phyloP scores from a whole-genome alignment of 2,888 invertebrate species.

The Brassicogethes aeneus region DNA sequence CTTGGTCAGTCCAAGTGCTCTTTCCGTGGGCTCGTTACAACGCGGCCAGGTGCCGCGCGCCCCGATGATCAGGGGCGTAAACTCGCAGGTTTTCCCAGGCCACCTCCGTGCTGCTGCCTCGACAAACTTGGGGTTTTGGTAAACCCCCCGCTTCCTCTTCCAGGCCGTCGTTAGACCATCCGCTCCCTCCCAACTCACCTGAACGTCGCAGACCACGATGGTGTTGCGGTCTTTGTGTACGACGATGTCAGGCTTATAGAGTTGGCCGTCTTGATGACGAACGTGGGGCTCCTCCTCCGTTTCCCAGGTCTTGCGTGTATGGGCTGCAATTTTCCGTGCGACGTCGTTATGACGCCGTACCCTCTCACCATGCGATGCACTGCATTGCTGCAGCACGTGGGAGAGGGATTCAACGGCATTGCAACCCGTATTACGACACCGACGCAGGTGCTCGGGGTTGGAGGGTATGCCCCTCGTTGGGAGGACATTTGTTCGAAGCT shows the following conservation, averaged over 20 bases:
- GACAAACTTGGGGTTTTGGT: conserved; percentile 11
- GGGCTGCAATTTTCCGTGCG: conserved; percentile 11
- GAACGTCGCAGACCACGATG: conserved; percentile 12
- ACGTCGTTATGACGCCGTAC: conserved; percentile 17
- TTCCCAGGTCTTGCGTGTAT: conserved; percentile 3
- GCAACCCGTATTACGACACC: conserved; percentile 20
- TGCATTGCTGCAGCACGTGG: conserved; percentile 22
- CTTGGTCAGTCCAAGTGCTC: neutral
- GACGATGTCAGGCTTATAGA: conserved; percentile 18
- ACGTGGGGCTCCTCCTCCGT: conserved; percentile 19
- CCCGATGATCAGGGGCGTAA: conserved; percentile 12
- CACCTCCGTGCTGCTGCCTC: conserved; percentile 10
- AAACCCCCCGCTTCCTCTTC: conserved; percentile 10
- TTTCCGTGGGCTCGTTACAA: conserved; percentile 3
- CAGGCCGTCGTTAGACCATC: conserved; percentile 9
- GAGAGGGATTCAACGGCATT: conserved; percentile 15
- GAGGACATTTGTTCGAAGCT: conserved; percentile 9
- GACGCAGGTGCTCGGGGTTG: conserved; percentile 4
- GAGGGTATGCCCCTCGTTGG: conserved; percentile 7
- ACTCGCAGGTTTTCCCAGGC: conserved; percentile 6
- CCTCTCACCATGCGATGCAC: conserved; percentile 12
- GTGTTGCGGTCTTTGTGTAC: conserved; percentile 1
- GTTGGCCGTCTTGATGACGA: conserved; percentile 13
- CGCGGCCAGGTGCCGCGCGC: conserved; percentile 15
- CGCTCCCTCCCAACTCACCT: conserved; percentile 11